Evolutionary conservation across 2,797 vertebrate genomes (phyloP), one percentile per base, ranked within the genome.

Genomic region (Sebastiscus albofasciatus): DNA sequence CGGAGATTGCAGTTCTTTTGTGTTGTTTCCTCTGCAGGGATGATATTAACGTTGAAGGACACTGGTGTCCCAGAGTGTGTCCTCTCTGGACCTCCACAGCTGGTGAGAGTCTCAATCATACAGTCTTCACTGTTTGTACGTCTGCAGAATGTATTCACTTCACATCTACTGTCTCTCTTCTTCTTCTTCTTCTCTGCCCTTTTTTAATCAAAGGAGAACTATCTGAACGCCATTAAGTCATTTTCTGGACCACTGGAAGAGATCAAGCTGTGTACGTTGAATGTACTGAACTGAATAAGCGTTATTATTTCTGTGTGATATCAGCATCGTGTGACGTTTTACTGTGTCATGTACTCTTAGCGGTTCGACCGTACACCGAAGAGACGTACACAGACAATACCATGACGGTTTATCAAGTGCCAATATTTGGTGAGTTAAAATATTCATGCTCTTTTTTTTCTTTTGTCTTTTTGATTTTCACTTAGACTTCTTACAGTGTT

Each of bases 1-100:
- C 1, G 1, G 18, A 54, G 20, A 18, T 3, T 36, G 0, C 14
- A 26, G 8, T 2, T 36, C 9, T 18, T 24, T 34, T 29, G 1
- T 77, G 16, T 58, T 9, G 3, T 76, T 31, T 72, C n/a, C 77
- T 39, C 54, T 93, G 34, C 83, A 99, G 98, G 98, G 71, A 97
- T 99, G 97, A 97, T 99, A 36, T 92, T 99, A 66, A 99, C 98
- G 0, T 78, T 99, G 67, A 98, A 96, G 92, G 97, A 98, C 84
- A 96, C 95, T 0, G 97, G 97, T 1, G 96, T 98, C 13, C 97
- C 96, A 1, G 95, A 97, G 54, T 99, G 97, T 68, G 93, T 97
- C 12, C 95, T 99, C 42, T 97, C 96, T 12, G 98, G 98, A 89
- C 98, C 98, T 0, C 97, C 97, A 3, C 97, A 99, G 81, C 94